Evolutionary conservation across 2,888 invertebrate genomes (phyloP).

Genomic region (Phalera bucephala): DNA sequence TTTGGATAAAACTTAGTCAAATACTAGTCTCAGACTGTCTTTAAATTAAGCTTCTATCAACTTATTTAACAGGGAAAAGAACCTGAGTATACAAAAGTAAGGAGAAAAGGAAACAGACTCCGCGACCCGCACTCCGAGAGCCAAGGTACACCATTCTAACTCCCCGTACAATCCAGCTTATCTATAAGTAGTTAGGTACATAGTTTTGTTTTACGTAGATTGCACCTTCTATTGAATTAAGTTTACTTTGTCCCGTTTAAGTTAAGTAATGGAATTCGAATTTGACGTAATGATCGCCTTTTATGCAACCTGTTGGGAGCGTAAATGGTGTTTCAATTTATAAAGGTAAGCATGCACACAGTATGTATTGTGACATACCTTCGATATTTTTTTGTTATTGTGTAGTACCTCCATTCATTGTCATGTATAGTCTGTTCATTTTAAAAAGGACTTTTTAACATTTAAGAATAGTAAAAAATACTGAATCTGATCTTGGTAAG

Average conservation of each 20-base stretch:
- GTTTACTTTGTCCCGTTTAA: slow-evolving; percentile 72
- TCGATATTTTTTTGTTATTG: slow-evolving; percentile 40
- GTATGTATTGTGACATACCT: slow-evolving; percentile 58
- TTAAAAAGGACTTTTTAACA: too few species aligned
- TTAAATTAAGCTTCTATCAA: too few species aligned
- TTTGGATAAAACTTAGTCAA: too few species aligned
- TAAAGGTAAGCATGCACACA: slow-evolving; percentile 82
- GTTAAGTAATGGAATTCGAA: slow-evolving; percentile 72
- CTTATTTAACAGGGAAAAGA: slow-evolving; percentile 85
- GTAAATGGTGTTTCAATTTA: slow-evolving; percentile 80
- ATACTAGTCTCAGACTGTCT: too few species aligned
- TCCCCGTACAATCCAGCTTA: slow-evolving; percentile 47
- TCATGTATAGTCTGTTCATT: too few species aligned
- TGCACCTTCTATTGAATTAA: slow-evolving; percentile 68
- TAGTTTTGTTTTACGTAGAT: slow-evolving; percentile 70
- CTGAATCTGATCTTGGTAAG: too few species aligned
- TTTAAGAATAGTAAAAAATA: too few species aligned
- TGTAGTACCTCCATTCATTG: slow-evolving; percentile 33
- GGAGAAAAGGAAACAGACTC: slow-evolving; percentile 91
- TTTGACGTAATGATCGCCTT: slow-evolving; percentile 80
- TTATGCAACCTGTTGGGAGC: slow-evolving; percentile 81
- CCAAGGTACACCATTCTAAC: slow-evolving; percentile 84
- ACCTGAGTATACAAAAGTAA: slow-evolving; percentile 91
- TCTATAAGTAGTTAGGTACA: slow-evolving; percentile 71
- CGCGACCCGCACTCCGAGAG: slow-evolving; percentile 92